A percentile compares a stretch with the other conserved stretches of the same genome.
Evolutionary conservation across 2,797 vertebrate species (phyloP).

Genomic region (Cirrhinus mrigala): DNA sequence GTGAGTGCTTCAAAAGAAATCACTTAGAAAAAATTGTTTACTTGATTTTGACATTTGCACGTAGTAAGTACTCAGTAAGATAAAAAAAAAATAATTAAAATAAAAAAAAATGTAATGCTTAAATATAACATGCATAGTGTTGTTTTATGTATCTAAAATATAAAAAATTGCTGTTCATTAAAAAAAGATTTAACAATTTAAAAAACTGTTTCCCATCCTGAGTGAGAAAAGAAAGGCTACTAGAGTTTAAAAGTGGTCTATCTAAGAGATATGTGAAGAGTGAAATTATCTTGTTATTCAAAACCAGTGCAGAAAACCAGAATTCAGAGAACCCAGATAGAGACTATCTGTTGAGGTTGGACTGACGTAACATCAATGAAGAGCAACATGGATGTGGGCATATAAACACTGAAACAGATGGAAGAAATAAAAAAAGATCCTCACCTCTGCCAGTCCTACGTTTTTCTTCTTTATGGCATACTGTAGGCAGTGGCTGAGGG

Average conservation of each 20-base stretch:
- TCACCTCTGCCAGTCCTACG: slow-evolving; percentile 92
- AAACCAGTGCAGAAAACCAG: not conserved
- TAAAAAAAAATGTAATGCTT: not conserved
- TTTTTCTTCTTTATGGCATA: slow-evolving; percentile 96
- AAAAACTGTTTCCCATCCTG: not conserved
- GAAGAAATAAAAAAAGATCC: slow-evolving; percentile 25
- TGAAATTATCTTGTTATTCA: not conserved
- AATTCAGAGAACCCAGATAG: not conserved
- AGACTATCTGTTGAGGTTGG: not conserved
- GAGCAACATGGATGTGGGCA: not conserved
- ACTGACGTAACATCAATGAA: not conserved
- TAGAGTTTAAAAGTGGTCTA: not conserved
- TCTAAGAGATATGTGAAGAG: not conserved
- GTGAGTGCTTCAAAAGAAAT: not conserved
- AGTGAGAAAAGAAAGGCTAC: not conserved
- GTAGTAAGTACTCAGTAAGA: not conserved
- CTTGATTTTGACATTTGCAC: not conserved
- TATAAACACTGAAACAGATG: slow-evolving; percentile 1
- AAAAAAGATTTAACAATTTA: too few relatives aligned
- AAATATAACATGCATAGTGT: not conserved
- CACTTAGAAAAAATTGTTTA: not conserved
- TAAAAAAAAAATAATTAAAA: not conserved
- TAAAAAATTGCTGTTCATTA: not conserved
- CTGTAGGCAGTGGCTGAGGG: slow-evolving; percentile 92
- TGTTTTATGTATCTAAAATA: not conserved